Evolutionary conservation across 2,888 invertebrate species (phyloP), one percentile per base, ranked within the genome.

Genomic region (Magallana nippona): DNA sequence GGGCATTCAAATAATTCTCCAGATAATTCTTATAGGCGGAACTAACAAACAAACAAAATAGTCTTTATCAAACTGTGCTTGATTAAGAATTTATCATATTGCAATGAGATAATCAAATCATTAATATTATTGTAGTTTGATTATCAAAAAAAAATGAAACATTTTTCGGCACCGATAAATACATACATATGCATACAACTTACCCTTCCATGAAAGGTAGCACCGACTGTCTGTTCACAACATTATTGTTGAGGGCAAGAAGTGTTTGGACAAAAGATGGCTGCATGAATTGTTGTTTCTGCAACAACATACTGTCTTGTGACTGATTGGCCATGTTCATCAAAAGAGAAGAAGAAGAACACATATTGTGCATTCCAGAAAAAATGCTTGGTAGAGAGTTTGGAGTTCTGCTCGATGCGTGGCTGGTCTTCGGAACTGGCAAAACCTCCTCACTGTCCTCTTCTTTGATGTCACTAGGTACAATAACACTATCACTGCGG

Each of bases 141-240:
- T 32, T 32, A 77, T 19, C n/a, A n/a, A n/a, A n/a, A n/a, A 32
- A 19, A 22, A 19, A 27, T 27, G 2, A 27, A 22, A 77, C 44
- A 77, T 15, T 15, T 55, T 15, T 78, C 19, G 10, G 17, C 8
- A 44, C 44, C 8, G 44, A 5, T 44, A 44, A 5, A 8, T 44
- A 8, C 8, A 44, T 5, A 27, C 2, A 2, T 27, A 27, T 27
- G 27, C 2, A 27, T 27, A 27, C 79, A 13, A 84, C 89, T 82
- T 85, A 92, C 92, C 91, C 90, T 81, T 92, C 92, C 32, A 92
- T 81, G 85, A 90, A 88, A 0, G 92, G 90, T 84, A 92, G 87
- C 85, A 92, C 90, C 1, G 90, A 85, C 1, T 91, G 90, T 55
- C 91, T 85, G n/a, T 87, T 87, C 81, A 89, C 90, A 55, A 90